Evolutionary conservation across 2,888 invertebrate genomes (phyloP), one percentile per base, ranked within the genome.

Genomic region (Cactoblastis cactorum): DNA sequence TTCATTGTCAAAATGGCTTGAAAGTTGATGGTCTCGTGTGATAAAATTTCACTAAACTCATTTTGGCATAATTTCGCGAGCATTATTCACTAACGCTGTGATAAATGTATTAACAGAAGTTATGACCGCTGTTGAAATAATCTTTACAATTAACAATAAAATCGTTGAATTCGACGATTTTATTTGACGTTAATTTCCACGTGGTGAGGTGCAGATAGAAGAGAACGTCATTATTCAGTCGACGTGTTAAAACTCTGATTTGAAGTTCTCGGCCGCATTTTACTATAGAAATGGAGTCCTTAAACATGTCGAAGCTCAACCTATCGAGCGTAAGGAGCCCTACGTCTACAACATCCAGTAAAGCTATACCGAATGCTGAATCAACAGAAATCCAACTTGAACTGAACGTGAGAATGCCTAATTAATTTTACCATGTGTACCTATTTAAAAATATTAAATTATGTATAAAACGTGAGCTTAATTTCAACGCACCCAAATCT

Each of bases 181-280:
- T 66, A 67, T 74, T 76, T 88, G 88, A 86, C 88, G 77, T 72
- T 78, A 72, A 71, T 80, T 79, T 86, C 88, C 88, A 88, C 88
- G 88, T 88, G 88, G 86, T 87, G 78, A 65, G 14, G 22, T 43
- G 28, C 17, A 5, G 24, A 14, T 14, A 32, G 18, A 4, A 45
- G 34, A 46, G 33, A 19, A 70, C 72, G 87, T 83, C 85, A 85
- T 52, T n/a, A 67, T 58, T 68, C 62, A 67, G 83, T 83, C 79
- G 80, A 88, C 88, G 87, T 88, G 87, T 84, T 80, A 74, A 71
- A 61, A 72, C 61, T 65, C 70, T 59, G 61, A 65, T 66, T 71
- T 68, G 61, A 60, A 67, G 61, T 69, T 69, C 60, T 60, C 63
- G 61, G 63, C 58, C 55, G 62, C 60, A 63, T 67, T 69, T 56